Percentiles rank a stretch among this genome's conserved stretches.
Evolutionary conservation across 2,888 invertebrate species (phyloP).

Genomic region (Epiblema foenella): DNA sequence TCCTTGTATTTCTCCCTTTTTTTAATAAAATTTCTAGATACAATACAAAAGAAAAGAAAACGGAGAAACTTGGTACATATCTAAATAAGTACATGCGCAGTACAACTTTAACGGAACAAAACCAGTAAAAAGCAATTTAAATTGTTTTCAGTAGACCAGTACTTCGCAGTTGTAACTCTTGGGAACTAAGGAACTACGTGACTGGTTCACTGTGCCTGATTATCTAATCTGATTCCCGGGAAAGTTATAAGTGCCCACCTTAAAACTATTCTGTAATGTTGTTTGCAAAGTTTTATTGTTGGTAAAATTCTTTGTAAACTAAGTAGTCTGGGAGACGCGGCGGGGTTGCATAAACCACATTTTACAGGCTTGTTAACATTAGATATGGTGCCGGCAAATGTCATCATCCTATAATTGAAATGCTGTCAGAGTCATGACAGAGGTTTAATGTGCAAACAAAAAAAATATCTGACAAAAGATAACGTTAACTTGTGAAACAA

Average conservation of each 20-base stretch:
- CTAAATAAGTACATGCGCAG: neutral
- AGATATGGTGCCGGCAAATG: no score
- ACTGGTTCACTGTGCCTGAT: constrained; percentile 37
- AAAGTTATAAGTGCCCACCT: constrained; percentile 29
- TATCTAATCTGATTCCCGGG: constrained; percentile 21
- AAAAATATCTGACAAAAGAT: no score
- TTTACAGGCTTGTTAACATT: no score
- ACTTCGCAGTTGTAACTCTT: constrained; percentile 46
- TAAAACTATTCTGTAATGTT: constrained; percentile 29
- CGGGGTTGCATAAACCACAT: no score
- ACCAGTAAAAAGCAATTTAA: constrained; percentile 52
- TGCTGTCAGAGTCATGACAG: no score
- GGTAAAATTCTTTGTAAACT: constrained; percentile 19
- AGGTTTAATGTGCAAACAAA: no score
- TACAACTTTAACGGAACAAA: constrained; percentile 11
- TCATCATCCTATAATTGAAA: no score
- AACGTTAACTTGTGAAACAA: no score
- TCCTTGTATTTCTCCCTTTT: no score
- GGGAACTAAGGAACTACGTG: constrained; percentile 34
- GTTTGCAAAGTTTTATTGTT: constrained; percentile 26
- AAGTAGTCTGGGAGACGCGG: neutral
- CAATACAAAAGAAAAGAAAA: no score
- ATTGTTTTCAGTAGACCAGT: constrained; percentile 49
- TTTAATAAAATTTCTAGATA: no score
- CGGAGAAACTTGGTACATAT: no score